A percentile compares a stretch with the other conserved stretches of the same genome.
Conservation (phyloP, 2,113 vertebrate genomes). For the Indicator maculatus region DNA sequence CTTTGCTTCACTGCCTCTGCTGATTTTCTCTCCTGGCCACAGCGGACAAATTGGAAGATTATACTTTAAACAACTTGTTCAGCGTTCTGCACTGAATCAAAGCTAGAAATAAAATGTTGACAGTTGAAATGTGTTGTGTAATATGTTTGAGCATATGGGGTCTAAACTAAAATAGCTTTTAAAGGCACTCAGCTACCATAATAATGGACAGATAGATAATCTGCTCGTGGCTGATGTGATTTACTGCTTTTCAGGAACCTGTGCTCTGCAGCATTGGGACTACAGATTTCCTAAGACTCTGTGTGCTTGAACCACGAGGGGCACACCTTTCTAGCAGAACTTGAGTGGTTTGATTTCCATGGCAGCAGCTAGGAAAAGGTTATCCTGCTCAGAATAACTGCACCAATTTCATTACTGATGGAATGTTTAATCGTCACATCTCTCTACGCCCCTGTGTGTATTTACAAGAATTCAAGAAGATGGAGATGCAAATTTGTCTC, state of each 20-base stretch:
- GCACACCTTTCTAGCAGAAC: constrained; percentile 30
- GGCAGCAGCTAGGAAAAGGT: constrained; percentile 52
- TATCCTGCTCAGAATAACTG: constrained; percentile 1
- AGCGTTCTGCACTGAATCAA: not conserved
- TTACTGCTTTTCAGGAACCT: not conserved
- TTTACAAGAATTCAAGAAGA: constrained; percentile 10
- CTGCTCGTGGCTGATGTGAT: not conserved
- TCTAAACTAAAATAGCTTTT: constrained; percentile 24
- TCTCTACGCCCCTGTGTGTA: not conserved
- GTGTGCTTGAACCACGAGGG: not conserved
- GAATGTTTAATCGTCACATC: constrained; percentile 31
- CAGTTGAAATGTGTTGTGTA: constrained; percentile 20
- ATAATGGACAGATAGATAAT: not conserved
- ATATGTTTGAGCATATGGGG: not conserved
- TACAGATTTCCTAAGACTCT: not conserved
- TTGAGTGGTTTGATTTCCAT: constrained; percentile 30
- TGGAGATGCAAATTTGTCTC: not conserved
- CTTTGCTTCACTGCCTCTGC: not conserved
- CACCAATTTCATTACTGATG: not conserved
- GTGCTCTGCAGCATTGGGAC: not conserved
- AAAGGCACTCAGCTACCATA: not conserved
- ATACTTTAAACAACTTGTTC: constrained; percentile 3
- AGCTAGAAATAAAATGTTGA: constrained; percentile 32
- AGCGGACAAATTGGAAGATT: constrained; percentile 19
- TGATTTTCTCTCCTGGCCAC: not conserved